Evolutionary conservation across 1,140 invertebrate species (phyloP).

Genomic region (Macrobrachium nipponense): DNA sequence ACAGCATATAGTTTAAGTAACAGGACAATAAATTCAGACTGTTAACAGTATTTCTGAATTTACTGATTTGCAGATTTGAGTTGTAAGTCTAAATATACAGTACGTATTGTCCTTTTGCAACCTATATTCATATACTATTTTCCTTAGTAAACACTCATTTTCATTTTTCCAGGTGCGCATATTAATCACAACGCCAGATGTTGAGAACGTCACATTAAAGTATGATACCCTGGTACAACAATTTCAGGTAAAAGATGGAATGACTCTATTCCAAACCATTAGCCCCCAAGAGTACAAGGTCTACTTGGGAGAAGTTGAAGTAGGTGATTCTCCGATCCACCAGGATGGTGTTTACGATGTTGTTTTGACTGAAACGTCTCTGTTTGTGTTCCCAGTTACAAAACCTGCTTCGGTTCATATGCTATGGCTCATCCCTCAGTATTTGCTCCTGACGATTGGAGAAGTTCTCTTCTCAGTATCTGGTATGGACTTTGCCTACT

Average conservation of each 20-base stretch:
- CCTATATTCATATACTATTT: too few species aligned
- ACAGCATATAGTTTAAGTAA: too few species aligned
- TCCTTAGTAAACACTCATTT: neutral
- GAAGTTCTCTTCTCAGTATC: conserved; percentile 92
- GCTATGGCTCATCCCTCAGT: conserved; percentile 87
- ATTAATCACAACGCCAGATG: neutral
- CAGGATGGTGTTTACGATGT: conserved; percentile 62
- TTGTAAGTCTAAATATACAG: too few species aligned
- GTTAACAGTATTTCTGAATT: too few species aligned
- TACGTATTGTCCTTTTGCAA: too few species aligned
- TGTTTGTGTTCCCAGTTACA: conserved; percentile 70
- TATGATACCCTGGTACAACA: conserved; percentile 38
- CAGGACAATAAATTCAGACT: too few species aligned
- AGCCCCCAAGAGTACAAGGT: conserved; percentile 48
- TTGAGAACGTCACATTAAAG: conserved; percentile 41
- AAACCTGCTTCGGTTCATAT: conserved; percentile 81
- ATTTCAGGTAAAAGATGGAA: conserved; percentile 26
- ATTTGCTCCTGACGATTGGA: conserved; percentile 84
- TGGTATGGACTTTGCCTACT: conserved; percentile 91
- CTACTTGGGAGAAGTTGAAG: neutral
- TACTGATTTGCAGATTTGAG: too few species aligned
- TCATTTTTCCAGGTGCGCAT: conserved; percentile 18
- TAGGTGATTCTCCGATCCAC: conserved; percentile 34
- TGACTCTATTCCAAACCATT: conserved; percentile 16
- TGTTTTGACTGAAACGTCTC: neutral